Evolutionary conservation across 2,113 vertebrate genomes (phyloP).

Genomic region (Taxidea taxus): DNA sequence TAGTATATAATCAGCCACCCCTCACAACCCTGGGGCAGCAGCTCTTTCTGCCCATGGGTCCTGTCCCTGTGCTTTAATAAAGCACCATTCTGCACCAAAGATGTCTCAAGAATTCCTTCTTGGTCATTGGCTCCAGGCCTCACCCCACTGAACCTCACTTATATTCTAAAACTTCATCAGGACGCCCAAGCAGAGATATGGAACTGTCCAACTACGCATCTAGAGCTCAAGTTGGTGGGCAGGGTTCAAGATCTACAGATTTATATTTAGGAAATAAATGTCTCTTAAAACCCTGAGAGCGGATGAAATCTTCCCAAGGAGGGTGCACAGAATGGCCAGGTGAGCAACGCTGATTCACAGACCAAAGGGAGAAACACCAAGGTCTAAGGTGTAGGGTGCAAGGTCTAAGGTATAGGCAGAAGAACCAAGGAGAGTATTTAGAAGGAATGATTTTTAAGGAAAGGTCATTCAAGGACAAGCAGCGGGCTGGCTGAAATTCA

Average conservation of each 20-base stretch:
- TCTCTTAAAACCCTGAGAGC: not conserved
- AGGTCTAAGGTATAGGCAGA: not conserved
- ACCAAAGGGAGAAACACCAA: not conserved
- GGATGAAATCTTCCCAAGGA: not conserved
- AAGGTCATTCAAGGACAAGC: not conserved
- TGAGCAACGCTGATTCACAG: not conserved
- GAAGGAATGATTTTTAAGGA: not conserved
- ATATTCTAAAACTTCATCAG: too few species aligned
- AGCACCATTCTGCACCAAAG: too few species aligned
- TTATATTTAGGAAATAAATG: not conserved
- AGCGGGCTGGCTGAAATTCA: not conserved
- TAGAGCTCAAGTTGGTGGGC: not conserved
- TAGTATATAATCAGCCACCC: too few species aligned
- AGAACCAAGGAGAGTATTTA: not conserved
- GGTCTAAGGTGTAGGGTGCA: not conserved
- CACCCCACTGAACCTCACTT: too few species aligned
- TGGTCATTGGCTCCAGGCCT: too few species aligned
- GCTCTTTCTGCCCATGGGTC: too few species aligned
- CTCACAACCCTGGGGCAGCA: too few species aligned
- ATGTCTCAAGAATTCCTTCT: too few species aligned
- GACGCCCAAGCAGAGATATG: not conserved
- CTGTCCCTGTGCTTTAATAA: too few species aligned
- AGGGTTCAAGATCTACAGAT: not conserved
- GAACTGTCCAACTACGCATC: not conserved
- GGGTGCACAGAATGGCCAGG: not conserved